Conservation (phyloP, 2,113 vertebrate species). For the Archocentrus centrarchus region DNA sequence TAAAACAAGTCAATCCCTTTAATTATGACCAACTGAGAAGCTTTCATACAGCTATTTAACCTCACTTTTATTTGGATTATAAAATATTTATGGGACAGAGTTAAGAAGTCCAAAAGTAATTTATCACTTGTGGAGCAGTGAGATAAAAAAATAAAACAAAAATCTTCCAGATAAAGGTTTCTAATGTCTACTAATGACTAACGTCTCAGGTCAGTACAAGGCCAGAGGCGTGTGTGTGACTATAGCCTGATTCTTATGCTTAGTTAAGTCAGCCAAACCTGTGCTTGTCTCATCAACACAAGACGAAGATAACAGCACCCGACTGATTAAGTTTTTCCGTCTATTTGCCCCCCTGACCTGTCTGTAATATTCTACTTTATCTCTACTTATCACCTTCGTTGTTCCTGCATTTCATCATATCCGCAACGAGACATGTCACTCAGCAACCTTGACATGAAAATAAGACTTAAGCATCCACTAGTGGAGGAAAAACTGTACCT, state of each 20-base stretch:
- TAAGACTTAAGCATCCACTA: not conserved
- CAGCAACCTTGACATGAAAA: not conserved
- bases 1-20: not conserved
- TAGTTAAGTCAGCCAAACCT: conserved; percentile 65
- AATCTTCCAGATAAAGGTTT: conserved; percentile 18
- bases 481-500: conserved; percentile 83
- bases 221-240: conserved; percentile 50
- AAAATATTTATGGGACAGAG: not conserved
- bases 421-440: conserved; percentile 5
- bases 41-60: not conserved
- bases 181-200: conserved; percentile 42
- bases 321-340: conserved; percentile 69
- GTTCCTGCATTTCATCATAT: conserved; percentile 45
- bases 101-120: conserved; percentile 37
- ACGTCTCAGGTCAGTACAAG: conserved; percentile 48
- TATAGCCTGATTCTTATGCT: conserved; percentile 62
- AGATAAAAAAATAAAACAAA: not conserved
- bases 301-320: conserved; percentile 54
- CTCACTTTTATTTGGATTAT: not conserved
- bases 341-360: conserved; percentile 23
- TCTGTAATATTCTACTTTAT: conserved; percentile 46
- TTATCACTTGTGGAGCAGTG: conserved; percentile 28
- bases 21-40: not conserved
- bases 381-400: conserved; percentile 15
- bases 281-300: conserved; percentile 69